phyloP scores from a whole-genome alignment of 2,113 vertebrate species.

The Apus apus region DNA sequence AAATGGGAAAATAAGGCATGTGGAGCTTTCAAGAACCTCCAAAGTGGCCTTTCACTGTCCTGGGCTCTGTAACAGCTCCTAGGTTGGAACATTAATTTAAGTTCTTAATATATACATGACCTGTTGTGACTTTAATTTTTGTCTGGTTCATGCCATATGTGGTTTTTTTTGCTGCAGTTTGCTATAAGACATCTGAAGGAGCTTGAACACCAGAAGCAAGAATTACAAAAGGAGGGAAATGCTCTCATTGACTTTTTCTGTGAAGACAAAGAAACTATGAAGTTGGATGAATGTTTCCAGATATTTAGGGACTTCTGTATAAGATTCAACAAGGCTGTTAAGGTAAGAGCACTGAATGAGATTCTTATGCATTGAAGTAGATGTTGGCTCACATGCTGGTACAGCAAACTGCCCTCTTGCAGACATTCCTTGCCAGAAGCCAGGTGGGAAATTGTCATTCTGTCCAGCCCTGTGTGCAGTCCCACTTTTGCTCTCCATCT shows the following conservation, averaged over 20 bases:
- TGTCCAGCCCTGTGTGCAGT: neutral
- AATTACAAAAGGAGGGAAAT: conserved; percentile 87
- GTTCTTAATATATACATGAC: neutral
- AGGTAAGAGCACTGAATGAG: conserved; percentile 75
- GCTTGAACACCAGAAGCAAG: conserved; percentile 82
- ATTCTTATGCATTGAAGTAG: neutral
- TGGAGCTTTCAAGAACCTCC: neutral
- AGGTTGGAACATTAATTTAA: neutral
- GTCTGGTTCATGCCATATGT: neutral
- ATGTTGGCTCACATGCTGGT: neutral
- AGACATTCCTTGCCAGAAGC: neutral
- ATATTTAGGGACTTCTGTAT: conserved; percentile 96
- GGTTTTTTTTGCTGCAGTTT: conserved; percentile 75
- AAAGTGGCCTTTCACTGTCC: neutral
- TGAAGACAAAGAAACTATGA: conserved; percentile 97
- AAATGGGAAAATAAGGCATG: neutral
- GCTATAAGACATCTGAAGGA: conserved; percentile 85
- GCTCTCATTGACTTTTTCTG: conserved; percentile 97
- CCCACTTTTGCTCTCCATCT: neutral
- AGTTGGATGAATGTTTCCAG: conserved; percentile 94
- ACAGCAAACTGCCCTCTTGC: neutral
- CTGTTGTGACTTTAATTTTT: neutral
- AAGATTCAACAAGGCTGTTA: conserved; percentile 93
- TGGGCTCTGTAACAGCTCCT: neutral
- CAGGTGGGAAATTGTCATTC: neutral